Conservation (phyloP, 2,797 vertebrate genomes). For the Scomberomorus guttatus region DNA sequence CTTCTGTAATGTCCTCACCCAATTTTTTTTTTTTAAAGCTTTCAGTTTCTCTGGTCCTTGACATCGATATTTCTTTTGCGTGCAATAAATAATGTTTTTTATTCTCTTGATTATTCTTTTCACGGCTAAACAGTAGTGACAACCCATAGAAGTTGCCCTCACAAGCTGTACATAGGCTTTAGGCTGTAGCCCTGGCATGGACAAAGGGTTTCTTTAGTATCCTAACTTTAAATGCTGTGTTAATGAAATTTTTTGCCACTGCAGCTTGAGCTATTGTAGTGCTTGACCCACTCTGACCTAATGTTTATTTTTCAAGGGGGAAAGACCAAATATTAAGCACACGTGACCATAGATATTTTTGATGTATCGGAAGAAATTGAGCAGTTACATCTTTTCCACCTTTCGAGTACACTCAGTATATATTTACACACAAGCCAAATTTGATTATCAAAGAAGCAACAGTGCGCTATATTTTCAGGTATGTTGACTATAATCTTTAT, state of each 20-base stretch:
- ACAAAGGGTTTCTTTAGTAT: constrained; percentile 56
- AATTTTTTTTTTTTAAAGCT: constrained; percentile 27
- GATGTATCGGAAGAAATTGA: constrained; percentile 25
- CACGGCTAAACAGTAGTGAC: constrained; percentile 22
- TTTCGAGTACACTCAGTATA: constrained; percentile 10
- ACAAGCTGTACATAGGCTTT: constrained; percentile 74
- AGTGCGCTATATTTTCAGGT: constrained; percentile 61
- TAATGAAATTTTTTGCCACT: constrained; percentile 70
- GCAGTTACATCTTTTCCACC: constrained; percentile 41
- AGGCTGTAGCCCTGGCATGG: constrained; percentile 56
- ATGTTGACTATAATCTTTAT: constrained; percentile 66
- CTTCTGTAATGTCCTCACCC: constrained; percentile 28
- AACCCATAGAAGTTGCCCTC: constrained; percentile 39
- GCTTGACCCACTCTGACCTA: constrained; percentile 58
- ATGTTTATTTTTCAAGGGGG: constrained; percentile 58
- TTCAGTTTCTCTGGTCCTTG: constrained; percentile 23
- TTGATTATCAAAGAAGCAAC: constrained; percentile 34
- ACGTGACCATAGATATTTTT: constrained; percentile 39
- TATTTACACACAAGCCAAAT: constrained; percentile 56
- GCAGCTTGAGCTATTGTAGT: constrained; percentile 66
- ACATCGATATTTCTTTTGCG: constrained; percentile 57
- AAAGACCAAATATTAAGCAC: constrained; percentile 55
- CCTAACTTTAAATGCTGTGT: constrained; percentile 69
- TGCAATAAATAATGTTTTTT: constrained; percentile 67
- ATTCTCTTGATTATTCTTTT: constrained; percentile 36